Percentiles rank a stretch among this genome's conserved stretches.
Evolutionary conservation across 2,888 invertebrate species (phyloP).

Genomic region (Dicycla oo): DNA sequence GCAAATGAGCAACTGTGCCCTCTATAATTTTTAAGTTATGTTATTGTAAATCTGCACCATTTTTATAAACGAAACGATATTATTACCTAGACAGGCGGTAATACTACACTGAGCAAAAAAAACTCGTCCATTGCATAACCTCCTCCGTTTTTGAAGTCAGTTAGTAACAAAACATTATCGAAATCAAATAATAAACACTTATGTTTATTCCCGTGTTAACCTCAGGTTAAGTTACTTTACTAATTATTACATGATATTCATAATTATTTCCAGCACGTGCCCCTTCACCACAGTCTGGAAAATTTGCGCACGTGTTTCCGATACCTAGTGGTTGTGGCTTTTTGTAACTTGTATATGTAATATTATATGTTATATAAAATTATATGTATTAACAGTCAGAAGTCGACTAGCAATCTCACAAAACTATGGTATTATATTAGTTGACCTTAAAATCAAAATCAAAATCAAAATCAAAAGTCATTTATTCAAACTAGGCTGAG

Average conservation of each 20-base stretch:
- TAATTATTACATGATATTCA: conserved; percentile 25
- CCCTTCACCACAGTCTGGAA: background rate
- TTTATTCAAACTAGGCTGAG: too few relatives aligned
- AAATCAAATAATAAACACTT: background rate
- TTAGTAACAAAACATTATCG: background rate
- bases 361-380: too few relatives aligned
- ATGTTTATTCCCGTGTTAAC: background rate
- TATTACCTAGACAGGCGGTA: too few relatives aligned
- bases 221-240: conserved; percentile 3
- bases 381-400: too few relatives aligned
- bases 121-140: background rate
- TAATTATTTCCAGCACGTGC: conserved; percentile 8
- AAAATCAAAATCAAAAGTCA: too few relatives aligned
- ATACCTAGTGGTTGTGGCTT: background rate
- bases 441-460: too few relatives aligned
- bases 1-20: too few relatives aligned
- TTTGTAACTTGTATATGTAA: background rate
- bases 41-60: too few relatives aligned
- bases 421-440: too few relatives aligned
- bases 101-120: background rate
- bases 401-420: too few relatives aligned
- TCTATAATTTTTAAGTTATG: too few relatives aligned
- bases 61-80: too few relatives aligned
- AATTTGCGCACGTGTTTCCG: conserved; percentile 33
- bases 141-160: background rate